A percentile compares a stretch with the other conserved stretches of the same genome.
Conservation (phyloP, 2,888 invertebrate genomes). For the Drosophila maculinotata region DNA sequence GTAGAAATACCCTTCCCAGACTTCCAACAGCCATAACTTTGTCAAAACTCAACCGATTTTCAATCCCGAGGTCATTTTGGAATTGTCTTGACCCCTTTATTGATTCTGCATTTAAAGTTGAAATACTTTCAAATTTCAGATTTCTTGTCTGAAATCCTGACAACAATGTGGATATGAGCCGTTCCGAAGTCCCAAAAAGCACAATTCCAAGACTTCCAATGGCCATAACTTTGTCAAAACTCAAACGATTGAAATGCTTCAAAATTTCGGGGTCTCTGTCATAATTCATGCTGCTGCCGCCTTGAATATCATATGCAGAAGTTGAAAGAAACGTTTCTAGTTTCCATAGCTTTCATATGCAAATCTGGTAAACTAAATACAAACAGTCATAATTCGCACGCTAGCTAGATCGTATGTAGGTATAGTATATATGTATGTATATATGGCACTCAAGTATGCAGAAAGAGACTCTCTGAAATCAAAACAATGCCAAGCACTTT, state of each 20-base stretch:
- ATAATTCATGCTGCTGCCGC: not conserved
- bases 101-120: not conserved
- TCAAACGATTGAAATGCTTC: too few relatives aligned
- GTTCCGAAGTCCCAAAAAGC: too few relatives aligned
- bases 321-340: conserved; percentile 19
- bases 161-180: too few relatives aligned
- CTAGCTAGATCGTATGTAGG: conserved; percentile 12
- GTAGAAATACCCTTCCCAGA: too few relatives aligned
- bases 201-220: too few relatives aligned
- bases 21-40: not conserved
- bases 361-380: conserved; percentile 30
- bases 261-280: too few relatives aligned
- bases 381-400: conserved; percentile 52
- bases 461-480: conserved; percentile 48
- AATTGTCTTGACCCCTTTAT: not conserved
- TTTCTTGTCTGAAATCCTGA: too few relatives aligned
- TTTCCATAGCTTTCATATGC: conserved; percentile 42
- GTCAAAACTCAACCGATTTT: not conserved
- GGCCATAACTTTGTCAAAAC: too few relatives aligned
- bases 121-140: not conserved
- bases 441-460: conserved; percentile 34
- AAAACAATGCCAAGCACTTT: conserved; percentile 69
- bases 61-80: not conserved
- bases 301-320: conserved; percentile 10
- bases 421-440: conserved; percentile 4